Base-by-base conservation (phyloP, 35 echinoderm and acorn worm species). In the Holothuria glaberrima region DNA sequence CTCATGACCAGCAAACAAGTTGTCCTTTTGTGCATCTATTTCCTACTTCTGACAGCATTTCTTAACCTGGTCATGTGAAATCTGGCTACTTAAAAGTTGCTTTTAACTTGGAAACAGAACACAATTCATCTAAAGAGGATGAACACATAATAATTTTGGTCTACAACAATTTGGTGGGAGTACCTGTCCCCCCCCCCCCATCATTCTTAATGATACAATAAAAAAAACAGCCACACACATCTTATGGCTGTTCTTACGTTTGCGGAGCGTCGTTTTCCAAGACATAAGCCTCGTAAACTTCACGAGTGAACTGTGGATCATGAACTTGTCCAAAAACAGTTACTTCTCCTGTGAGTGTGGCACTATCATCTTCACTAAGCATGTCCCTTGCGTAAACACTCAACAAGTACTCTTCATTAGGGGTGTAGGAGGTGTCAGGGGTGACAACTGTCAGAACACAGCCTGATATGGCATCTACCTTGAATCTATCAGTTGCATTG, bases 261-360 rank as follows among this genome's bases (percentile, higher is more conserved):
- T 87, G 85, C 19, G 34, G 7, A 19, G n/a, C 62, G 28, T 18
- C 9, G 4, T 22, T 71, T 62, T 87, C 85, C 33, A 14, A 1
- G 14, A 87, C 85, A 16, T 22, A 17, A 44, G 66, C 85, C 41
- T 87, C 25, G 29, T 87, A 87, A 1, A 87, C 38, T 69, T 67
- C 60, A 45, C n/a, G 34, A 28, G 85, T 69, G 50, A 87, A 87
- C 62, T 87, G 85, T 52, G 85, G 85, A 52, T 24, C 18, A 70
- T 87, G 66, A 27, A 22, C 22, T 34, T 68, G 33, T 6, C 60
- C 85, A 71, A 87, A 87, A 14, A 87, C 85, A 12, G 22, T 64
- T 1, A 87, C 66, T 34, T 87, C 85, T 87, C 63, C 85, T 68
- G 66, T 48, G 19, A 87, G 26, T 5, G 6, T 4, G 22, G 4